A percentile compares a stretch with the other conserved stretches of the same genome.
Evolutionary conservation across 1,140 invertebrate genomes (phyloP).

Genomic region (Trichomalopsis sarcophagae): DNA sequence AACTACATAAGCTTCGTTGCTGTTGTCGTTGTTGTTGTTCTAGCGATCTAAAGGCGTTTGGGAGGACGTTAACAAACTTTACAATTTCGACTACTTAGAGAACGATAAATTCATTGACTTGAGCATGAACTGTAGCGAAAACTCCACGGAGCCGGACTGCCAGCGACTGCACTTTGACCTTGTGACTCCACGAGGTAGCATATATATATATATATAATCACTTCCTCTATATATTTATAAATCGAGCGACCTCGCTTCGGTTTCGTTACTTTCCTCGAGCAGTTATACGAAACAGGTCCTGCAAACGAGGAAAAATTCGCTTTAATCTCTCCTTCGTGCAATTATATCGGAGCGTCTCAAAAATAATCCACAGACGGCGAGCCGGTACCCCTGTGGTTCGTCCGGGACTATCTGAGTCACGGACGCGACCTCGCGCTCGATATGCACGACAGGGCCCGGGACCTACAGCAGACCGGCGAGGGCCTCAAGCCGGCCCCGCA

Average conservation of each 20-base stretch:
- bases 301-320: neutral
- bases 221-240: too few relatives aligned
- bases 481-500: slow-evolving; percentile 42
- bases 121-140: slow-evolving; percentile 46
- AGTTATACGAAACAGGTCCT: too few relatives aligned
- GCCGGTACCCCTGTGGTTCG: slow-evolving; percentile 38
- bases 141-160: slow-evolving; percentile 31
- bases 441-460: slow-evolving; percentile 50
- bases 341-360: neutral
- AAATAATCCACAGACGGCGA: slow-evolving; percentile 26
- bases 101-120: slow-evolving; percentile 49
- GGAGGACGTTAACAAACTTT: slow-evolving; percentile 44
- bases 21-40: neutral
- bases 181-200: slow-evolving; percentile 41
- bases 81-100: slow-evolving; percentile 42
- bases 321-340: too few relatives aligned
- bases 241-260: too few relatives aligned
- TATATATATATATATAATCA: neutral
- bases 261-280: too few relatives aligned
- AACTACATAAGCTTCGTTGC: neutral
- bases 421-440: slow-evolving; percentile 50
- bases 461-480: slow-evolving; percentile 3
- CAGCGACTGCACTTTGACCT: slow-evolving; percentile 36
- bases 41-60: slow-evolving; percentile 34
- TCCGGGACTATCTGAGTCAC: slow-evolving; percentile 47